Evolutionary conservation across 1,140 invertebrate genomes (phyloP).

Genomic region (Bradysia coprophila): DNA sequence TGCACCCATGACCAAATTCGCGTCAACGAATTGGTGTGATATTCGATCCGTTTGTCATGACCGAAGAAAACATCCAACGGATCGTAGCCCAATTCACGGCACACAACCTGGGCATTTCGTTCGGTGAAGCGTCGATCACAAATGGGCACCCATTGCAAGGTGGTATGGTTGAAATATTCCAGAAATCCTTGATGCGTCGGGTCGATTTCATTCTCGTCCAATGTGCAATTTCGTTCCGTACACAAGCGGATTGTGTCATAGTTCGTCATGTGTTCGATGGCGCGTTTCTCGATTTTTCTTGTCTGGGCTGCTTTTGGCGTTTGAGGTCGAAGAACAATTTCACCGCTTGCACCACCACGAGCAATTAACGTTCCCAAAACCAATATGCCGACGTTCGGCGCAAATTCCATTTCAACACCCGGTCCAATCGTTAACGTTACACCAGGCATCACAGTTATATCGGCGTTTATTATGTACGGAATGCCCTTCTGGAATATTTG

Average conservation of each 20-base stretch:
- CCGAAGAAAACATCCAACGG: conserved; percentile 73
- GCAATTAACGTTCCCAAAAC: conserved; percentile 85
- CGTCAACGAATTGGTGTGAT: conserved; percentile 62
- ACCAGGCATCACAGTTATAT: conserved; percentile 93
- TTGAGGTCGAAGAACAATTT: conserved; percentile 66
- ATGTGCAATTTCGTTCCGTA: conserved; percentile 48
- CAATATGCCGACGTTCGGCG: conserved; percentile 90
- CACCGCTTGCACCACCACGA: conserved; percentile 52
- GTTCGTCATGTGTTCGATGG: conserved; percentile 27
- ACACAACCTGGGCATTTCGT: conserved; percentile 87
- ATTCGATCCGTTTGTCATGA: conserved; percentile 60
- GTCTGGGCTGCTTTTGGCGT: background rate
- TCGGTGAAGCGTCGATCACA: conserved; percentile 92
- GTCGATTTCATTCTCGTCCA: conserved; percentile 26
- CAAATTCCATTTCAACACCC: conserved; percentile 85
- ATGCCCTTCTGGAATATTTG: conserved; percentile 39
- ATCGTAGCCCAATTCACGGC: conserved; percentile 81
- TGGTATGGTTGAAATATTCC: conserved; percentile 89
- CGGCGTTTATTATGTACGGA: conserved; percentile 73
- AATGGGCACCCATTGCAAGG: conserved; percentile 88
- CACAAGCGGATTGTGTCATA: conserved; percentile 50
- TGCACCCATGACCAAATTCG: conserved; percentile 91
- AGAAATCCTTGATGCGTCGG: conserved; percentile 61
- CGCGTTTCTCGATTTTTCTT: conserved; percentile 13
- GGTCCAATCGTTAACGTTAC: conserved; percentile 70